Base-by-base conservation (phyloP, 2,888 invertebrate species). In the Coleophora flavipennella region DNA sequence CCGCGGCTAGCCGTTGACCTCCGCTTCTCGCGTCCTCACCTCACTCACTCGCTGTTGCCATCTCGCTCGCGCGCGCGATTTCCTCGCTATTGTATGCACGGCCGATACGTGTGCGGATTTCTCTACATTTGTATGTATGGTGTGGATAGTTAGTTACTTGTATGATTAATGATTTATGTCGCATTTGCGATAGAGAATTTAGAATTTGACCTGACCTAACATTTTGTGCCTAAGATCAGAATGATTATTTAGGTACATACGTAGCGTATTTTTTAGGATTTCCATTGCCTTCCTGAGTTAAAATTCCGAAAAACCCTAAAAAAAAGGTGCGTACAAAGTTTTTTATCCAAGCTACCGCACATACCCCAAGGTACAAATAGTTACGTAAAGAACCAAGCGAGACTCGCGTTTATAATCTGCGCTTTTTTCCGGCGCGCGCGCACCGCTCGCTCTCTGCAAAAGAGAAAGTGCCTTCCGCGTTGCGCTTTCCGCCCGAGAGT, bases 1-100 rank as follows among this genome's bases (percentile, higher is more conserved):
- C 85, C 85, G 85, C 85, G 77, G 81, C 80, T 85, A 84, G 85
- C 81, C 85, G 85, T 85, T 85, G 85, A 85, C 85, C 85, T 85
- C 85, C 83, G 83, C 71, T 68, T 65, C 69, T 27, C 42, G 70
- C 71, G 62, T 57, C 72, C 67, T 67, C 72, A 76, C 79, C 79
- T 77, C 79, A 20, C 20, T 20, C 20, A 6, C 78, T 79, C 55
- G 53, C 55, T 71, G 52, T 57, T 50, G 59, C 68, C 51, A 52
- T 81, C 80, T 58, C 72, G 50, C 67, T 79, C 72, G 43, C 66
- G 53, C 77, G 57, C 67, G 59, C 59, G 57, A 67, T 63, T 71
- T 69, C 63, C 63, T 67, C 68, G 60, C 57, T 75, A 71, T 69
- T 69, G 66, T 73, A 70, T 67, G 68, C 66, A 65, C 65, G 62